These are phyloP conservation scores for Pterois miles DNA, from an alignment of 2,797 vertebrate genomes.

Conservation along the genomic window DNA sequence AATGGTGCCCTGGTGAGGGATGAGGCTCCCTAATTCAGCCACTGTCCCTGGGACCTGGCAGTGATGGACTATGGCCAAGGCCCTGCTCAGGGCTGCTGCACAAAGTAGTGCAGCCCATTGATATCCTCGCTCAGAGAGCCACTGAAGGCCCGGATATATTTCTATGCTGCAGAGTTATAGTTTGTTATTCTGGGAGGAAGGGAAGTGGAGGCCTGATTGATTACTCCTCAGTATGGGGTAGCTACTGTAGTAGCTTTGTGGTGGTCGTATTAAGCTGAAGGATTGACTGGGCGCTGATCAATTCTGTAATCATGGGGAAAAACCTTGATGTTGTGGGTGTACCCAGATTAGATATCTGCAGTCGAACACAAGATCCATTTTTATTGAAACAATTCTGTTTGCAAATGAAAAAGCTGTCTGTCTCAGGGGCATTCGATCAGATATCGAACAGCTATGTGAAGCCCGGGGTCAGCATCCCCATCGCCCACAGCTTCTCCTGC, in stretches of 20 bases:
- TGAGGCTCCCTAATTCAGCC: slow-evolving; percentile 44
- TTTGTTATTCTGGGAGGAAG: slow-evolving; percentile 48
- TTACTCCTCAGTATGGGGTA: slow-evolving; percentile 13
- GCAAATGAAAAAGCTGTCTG: slow-evolving; percentile 1
- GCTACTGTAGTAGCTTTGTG: slow-evolving; percentile 9
- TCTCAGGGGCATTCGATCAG: slow-evolving; percentile 18
- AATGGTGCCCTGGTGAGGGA: slow-evolving; percentile 41
- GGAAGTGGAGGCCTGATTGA: slow-evolving; percentile 21
- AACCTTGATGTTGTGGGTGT: neutral
- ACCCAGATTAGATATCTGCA: slow-evolving; percentile 1
- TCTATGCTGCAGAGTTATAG: slow-evolving; percentile 44
- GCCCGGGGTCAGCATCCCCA: slow-evolving; percentile 18
- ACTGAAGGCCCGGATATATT: slow-evolving; percentile 30
- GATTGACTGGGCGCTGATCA: slow-evolving; percentile 10
- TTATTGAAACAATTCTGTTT: slow-evolving; percentile 13
- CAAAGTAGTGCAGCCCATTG: slow-evolving; percentile 51
- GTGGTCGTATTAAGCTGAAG: slow-evolving; percentile 16
- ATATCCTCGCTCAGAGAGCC: slow-evolving; percentile 44
- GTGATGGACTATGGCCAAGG: slow-evolving; percentile 58
- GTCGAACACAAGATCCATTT: neutral
- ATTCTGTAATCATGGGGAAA: slow-evolving; percentile 19
- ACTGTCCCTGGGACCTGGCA: slow-evolving; percentile 49
- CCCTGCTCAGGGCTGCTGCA: slow-evolving; percentile 48
- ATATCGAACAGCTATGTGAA: slow-evolving; percentile 17
- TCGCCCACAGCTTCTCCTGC: slow-evolving; percentile 43